Conservation (phyloP, 2,888 invertebrate genomes). For the Syritta pipiens region DNA sequence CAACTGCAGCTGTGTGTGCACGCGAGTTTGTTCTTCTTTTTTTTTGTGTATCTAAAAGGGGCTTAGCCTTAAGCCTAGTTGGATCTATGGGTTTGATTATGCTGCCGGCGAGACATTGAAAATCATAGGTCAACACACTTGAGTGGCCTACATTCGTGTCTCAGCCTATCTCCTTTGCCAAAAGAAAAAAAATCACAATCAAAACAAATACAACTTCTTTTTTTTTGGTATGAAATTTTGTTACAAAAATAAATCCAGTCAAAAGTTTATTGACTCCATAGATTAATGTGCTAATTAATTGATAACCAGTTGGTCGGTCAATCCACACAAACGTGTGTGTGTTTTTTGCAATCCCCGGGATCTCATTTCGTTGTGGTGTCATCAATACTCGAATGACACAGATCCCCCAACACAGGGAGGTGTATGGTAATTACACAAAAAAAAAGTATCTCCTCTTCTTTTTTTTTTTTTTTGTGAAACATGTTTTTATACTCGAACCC, state of each 20-base stretch:
- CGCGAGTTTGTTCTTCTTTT: too few relatives aligned
- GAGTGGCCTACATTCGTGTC: constrained; percentile 1
- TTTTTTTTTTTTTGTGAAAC: too few relatives aligned
- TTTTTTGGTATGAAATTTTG: too few relatives aligned
- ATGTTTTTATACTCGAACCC: background rate
- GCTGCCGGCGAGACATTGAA: too few relatives aligned
- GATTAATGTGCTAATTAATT: constrained; percentile 67
- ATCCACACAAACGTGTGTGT: constrained; percentile 6
- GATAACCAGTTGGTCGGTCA: constrained; percentile 59
- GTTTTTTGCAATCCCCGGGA: constrained; percentile 5
- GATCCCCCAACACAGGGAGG: background rate
- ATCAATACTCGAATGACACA: constrained; percentile 12
- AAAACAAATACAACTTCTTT: too few relatives aligned
- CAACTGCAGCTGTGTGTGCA: too few relatives aligned
- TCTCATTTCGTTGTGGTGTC: constrained; percentile 25
- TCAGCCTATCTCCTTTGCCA: background rate
- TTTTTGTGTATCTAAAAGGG: too few relatives aligned
- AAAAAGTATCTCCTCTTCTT: too few relatives aligned
- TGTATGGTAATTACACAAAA: background rate
- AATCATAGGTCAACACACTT: constrained; percentile 3
- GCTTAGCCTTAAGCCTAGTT: too few relatives aligned
- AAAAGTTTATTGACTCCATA: constrained; percentile 66
- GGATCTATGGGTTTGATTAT: too few relatives aligned
- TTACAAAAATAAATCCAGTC: constrained; percentile 53
- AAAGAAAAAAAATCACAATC: background rate